Conservation (phyloP, 2,888 invertebrate species). For the Scaptomyza flava region DNA sequence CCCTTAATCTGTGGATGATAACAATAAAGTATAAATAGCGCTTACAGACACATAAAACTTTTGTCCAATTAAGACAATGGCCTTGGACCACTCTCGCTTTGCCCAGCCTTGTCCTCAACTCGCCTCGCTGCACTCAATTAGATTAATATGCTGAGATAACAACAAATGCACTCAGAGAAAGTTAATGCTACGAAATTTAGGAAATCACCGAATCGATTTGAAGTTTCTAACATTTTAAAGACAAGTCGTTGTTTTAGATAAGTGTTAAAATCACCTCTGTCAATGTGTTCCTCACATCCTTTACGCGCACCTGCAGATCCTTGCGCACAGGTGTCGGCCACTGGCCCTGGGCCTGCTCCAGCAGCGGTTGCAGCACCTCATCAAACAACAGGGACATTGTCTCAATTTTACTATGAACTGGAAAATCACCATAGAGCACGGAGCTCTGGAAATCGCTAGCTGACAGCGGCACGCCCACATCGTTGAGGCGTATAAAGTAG, state of each 20-base stretch:
- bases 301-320: slow-evolving; percentile 89
- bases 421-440: slow-evolving; percentile 90
- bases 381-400: slow-evolving; percentile 89
- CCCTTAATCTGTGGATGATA: slow-evolving; percentile 86
- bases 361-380: slow-evolving; percentile 89
- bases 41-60: slow-evolving; percentile 74
- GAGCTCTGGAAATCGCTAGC: slow-evolving; percentile 84
- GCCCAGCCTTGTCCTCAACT: slow-evolving; percentile 17
- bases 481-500: slow-evolving; percentile 85
- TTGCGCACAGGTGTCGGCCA: slow-evolving; percentile 90
- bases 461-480: slow-evolving; percentile 64
- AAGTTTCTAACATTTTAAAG: not conserved
- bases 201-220: not conserved
- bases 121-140: slow-evolving; percentile 71
- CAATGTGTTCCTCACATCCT: slow-evolving; percentile 86
- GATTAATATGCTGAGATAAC: slow-evolving; percentile 69
- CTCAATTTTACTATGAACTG: slow-evolving; percentile 88
- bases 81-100: slow-evolving; percentile 20
- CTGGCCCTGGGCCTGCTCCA: slow-evolving; percentile 88
- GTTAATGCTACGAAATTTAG: not conserved
- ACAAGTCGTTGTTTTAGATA: not conserved
- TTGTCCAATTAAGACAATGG: slow-evolving; percentile 76
- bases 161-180: not conserved
- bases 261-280: slow-evolving; percentile 72
- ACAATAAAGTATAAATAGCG: slow-evolving; percentile 75